Conservation (phyloP, 2,113 vertebrate species). For the Pongo pygmaeus region DNA sequence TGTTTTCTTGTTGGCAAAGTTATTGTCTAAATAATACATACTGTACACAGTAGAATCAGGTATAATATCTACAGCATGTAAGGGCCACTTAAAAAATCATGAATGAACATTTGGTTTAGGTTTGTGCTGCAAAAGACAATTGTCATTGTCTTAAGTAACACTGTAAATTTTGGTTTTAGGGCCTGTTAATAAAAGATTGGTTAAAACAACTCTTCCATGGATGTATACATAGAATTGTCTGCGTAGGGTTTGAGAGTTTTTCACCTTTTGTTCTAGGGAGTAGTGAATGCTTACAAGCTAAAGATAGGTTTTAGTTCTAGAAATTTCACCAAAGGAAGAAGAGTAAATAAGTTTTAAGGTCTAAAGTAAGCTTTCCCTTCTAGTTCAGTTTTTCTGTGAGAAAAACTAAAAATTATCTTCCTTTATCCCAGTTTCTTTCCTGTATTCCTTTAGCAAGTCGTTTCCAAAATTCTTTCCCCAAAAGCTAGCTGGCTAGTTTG, state of each 20-base stretch:
- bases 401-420: not conserved
- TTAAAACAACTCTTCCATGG: not conserved
- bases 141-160: not conserved
- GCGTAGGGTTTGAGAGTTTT: not conserved
- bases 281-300: not conserved
- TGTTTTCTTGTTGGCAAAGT: conserved; percentile 10
- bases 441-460: not conserved
- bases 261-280: not conserved
- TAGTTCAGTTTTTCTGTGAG: not conserved
- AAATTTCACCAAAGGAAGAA: not conserved
- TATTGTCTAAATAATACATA: conserved; percentile 20
- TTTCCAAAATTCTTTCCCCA: not conserved
- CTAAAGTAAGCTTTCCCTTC: not conserved
- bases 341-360: not conserved
- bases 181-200: not conserved
- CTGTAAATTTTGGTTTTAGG: not conserved
- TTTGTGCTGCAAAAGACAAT: not conserved
- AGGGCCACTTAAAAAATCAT: not conserved
- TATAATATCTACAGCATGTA: not conserved
- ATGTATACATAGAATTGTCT: not conserved
- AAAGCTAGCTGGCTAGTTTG: not conserved
- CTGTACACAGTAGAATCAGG: not conserved
- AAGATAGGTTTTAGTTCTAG: not conserved
- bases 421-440: not conserved
- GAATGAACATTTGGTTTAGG: not conserved